These are phyloP conservation scores for Asbolus verrucosus DNA, from an alignment of 1,140 invertebrate species.

Conservation along the genomic window DNA sequence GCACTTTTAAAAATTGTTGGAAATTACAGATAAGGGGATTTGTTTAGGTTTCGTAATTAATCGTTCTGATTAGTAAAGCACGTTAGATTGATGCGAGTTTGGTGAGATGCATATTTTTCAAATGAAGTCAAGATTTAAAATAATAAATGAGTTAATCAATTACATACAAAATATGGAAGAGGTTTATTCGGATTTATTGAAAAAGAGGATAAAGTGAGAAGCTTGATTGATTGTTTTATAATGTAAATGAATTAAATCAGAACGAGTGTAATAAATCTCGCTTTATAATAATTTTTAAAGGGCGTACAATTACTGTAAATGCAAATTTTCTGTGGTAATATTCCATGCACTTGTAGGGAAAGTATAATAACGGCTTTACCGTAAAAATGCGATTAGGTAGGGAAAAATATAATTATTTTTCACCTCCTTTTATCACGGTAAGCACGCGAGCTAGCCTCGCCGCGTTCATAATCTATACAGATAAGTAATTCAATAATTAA, in stretches of 20 bases:
- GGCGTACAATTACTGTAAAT: slow-evolving; percentile 32
- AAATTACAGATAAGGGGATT: slow-evolving; percentile 11
- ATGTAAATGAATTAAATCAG: slow-evolving; percentile 36
- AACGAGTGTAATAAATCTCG: slow-evolving; percentile 19
- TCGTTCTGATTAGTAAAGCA: slow-evolving; percentile 18
- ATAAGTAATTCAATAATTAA: slow-evolving; percentile 40
- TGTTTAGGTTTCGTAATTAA: slow-evolving; percentile 10
- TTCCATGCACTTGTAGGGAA: slow-evolving; percentile 38
- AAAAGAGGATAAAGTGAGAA: slow-evolving; percentile 33
- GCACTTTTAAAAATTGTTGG: slow-evolving; percentile 11
- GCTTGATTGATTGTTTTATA: slow-evolving; percentile 37
- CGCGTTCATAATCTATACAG: slow-evolving; percentile 27
- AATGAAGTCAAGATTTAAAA: slow-evolving; percentile 16
- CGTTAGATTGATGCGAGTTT: slow-evolving; percentile 14
- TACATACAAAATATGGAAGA: slow-evolving; percentile 34
- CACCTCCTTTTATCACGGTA: slow-evolving; percentile 40
- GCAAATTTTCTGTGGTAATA: slow-evolving; percentile 27
- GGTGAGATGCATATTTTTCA: slow-evolving; percentile 18
- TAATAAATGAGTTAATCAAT: slow-evolving; percentile 37
- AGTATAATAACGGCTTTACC: slow-evolving; percentile 43
- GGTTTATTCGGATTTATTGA: slow-evolving; percentile 31
- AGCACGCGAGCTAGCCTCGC: slow-evolving; percentile 32
- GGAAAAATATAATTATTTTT: slow-evolving; percentile 47
- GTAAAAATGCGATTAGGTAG: slow-evolving; percentile 43
- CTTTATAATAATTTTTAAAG: slow-evolving; percentile 29